Evolutionary conservation across 2,113 vertebrate genomes (phyloP).

Genomic region (Cyanoderma ruficeps): DNA sequence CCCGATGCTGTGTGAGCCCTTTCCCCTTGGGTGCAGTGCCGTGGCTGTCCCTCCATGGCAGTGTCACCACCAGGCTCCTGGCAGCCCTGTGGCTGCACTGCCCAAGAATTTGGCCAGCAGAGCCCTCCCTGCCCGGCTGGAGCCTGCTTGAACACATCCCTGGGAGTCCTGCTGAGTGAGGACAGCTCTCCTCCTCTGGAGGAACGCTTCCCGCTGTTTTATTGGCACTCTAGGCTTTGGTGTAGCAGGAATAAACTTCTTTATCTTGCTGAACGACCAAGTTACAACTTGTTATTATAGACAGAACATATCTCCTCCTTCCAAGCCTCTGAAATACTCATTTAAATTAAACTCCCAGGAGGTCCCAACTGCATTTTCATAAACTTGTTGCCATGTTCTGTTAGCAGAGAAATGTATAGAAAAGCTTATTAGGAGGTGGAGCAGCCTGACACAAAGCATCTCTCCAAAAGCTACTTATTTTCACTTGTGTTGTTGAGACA

Average conservation of each 20-base stretch:
- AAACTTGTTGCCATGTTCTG: neutral
- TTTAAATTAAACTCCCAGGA: neutral
- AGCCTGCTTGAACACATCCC: neutral
- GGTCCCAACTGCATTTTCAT: neutral
- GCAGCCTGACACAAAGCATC: neutral
- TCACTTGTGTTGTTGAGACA: neutral
- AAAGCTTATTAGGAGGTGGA: neutral
- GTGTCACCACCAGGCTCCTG: neutral
- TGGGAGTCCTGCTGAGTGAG: neutral
- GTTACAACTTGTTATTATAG: neutral
- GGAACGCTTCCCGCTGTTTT: neutral
- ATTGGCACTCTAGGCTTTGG: neutral
- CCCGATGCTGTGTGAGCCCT: fast-evolving
- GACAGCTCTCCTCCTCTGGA: neutral
- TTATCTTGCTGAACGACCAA: neutral
- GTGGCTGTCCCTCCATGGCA: fast-evolving
- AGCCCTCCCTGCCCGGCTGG: neutral
- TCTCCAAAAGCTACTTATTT: neutral
- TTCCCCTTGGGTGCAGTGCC: fast-evolving
- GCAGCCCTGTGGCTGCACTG: neutral
- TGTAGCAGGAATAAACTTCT: neutral
- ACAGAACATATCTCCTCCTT: neutral
- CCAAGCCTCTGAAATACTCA: neutral
- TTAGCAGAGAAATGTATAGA: neutral
- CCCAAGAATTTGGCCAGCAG: neutral